These are phyloP conservation scores for Eleginops maclovinus DNA, from an alignment of 2,113 vertebrate species.

Conservation along the genomic window DNA sequence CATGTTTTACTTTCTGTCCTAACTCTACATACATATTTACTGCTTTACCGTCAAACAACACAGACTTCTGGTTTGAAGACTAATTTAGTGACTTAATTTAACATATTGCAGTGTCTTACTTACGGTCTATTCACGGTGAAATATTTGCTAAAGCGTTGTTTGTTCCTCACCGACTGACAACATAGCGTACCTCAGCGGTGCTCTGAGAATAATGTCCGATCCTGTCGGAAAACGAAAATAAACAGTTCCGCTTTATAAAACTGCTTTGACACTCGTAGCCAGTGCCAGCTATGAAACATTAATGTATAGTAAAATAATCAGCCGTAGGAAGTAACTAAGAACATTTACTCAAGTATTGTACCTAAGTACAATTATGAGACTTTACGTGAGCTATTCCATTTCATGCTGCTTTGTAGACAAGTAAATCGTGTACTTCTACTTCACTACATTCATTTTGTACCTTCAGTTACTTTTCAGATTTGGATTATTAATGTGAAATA, in stretches of 20 bases:
- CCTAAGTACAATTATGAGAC: too few relatives aligned
- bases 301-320: too few relatives aligned
- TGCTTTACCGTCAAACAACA: not conserved
- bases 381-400: too few relatives aligned
- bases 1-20: not conserved
- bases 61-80: not conserved
- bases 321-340: too few relatives aligned
- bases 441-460: too few relatives aligned
- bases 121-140: constrained; percentile 7
- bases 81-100: not conserved
- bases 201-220: constrained; percentile 45
- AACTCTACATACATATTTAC: not conserved
- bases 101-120: not conserved
- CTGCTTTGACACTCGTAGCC: not conserved
- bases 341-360: too few relatives aligned
- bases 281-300: not conserved
- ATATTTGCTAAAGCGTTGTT: too few relatives aligned
- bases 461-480: too few relatives aligned
- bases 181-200: not conserved
- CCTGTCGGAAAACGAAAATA: not conserved
- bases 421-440: too few relatives aligned
- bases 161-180: not conserved
- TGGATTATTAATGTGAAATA: too few relatives aligned
- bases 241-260: constrained; percentile 54
- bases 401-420: too few relatives aligned